phyloP scores from a whole-genome alignment of 2,888 invertebrate genomes.

The Clusia tigrina region DNA sequence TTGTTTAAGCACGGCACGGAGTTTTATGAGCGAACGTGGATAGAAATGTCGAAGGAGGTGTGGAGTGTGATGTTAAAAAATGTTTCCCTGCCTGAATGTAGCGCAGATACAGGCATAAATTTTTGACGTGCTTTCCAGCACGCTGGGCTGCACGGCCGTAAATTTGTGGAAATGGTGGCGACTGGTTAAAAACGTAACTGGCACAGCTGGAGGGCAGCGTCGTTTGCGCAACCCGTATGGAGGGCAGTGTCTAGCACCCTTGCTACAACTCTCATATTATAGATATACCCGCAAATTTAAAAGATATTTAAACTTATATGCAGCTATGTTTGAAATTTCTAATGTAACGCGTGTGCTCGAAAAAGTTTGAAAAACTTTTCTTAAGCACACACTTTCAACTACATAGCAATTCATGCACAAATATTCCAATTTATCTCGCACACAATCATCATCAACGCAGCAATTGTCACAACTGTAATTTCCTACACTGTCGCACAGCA shows the following conservation, averaged over 20 bases:
- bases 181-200: conserved; percentile 41
- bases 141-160: conserved; percentile 3
- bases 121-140: conserved; percentile 35
- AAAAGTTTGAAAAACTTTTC: too few relatives aligned
- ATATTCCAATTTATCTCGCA: too few relatives aligned
- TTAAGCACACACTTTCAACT: too few relatives aligned
- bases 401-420: too few relatives aligned
- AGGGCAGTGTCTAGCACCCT: not conserved
- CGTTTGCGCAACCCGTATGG: conserved; percentile 3
- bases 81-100: conserved; percentile 39
- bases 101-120: conserved; percentile 57
- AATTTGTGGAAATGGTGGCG: conserved; percentile 16
- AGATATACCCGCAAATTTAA: too few relatives aligned
- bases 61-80: conserved; percentile 20
- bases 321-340: too few relatives aligned
- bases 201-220: conserved; percentile 40
- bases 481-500: conserved; percentile 6
- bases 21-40: not conserved
- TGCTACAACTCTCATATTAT: too few relatives aligned
- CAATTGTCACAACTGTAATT: conserved; percentile 15
- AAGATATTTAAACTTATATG: too few relatives aligned
- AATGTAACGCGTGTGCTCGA: too few relatives aligned
- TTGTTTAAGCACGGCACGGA: not conserved
- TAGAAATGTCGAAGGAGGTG: conserved; percentile 23
- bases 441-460: not conserved